A percentile compares a stretch with the other conserved stretches of the same genome.
Evolutionary conservation across 1,140 invertebrate species (phyloP).

Genomic region (Octopus sinensis): DNA sequence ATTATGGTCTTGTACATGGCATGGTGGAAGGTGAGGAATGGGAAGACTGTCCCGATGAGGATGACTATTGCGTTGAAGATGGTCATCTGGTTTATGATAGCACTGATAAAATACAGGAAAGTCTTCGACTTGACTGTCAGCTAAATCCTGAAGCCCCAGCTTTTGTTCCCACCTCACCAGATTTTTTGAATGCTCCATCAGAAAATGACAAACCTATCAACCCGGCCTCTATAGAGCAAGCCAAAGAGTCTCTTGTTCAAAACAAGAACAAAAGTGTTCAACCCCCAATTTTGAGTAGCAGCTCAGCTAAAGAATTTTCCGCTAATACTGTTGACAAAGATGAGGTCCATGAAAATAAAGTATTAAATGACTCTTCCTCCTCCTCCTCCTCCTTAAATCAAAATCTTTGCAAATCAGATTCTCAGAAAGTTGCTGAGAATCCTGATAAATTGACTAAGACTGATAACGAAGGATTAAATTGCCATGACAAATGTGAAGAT

Average conservation of each 20-base stretch:
- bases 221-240: constrained; percentile 16
- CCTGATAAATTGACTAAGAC: too few relatives aligned
- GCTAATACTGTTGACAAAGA: not conserved
- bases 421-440: too few relatives aligned
- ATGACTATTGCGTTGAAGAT: constrained; percentile 11
- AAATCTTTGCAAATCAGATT: not conserved
- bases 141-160: constrained; percentile 45
- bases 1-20: constrained; percentile 20
- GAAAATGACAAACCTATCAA: constrained; percentile 25
- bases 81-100: not conserved
- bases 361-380: not conserved
- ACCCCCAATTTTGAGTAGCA: not conserved
- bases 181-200: constrained; percentile 30
- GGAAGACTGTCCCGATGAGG: constrained; percentile 36
- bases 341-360: constrained; percentile 1
- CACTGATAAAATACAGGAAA: not conserved
- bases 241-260: constrained; percentile 8
- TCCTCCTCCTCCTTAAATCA: not conserved
- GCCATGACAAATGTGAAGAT: too few relatives aligned
- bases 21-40: constrained; percentile 38
- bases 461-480: too few relatives aligned
- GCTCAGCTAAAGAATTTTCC: not conserved
- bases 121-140: constrained; percentile 29
- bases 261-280: not conserved
- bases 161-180: constrained; percentile 32